Evolutionary conservation across 2,797 vertebrate genomes (phyloP).

Genomic region (Syngnathus acus): DNA sequence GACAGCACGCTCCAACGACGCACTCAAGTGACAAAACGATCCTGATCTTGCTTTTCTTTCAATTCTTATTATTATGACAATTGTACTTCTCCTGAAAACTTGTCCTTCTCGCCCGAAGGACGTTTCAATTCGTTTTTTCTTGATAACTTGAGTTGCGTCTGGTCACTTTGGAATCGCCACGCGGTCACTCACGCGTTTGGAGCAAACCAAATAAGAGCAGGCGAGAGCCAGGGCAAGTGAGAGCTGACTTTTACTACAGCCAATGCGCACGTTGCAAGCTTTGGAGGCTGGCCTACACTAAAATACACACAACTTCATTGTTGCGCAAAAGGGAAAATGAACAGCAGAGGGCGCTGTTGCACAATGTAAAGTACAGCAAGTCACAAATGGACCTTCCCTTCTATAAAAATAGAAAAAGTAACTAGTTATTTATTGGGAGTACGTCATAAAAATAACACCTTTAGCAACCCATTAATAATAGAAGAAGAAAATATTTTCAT

Average conservation of each 20-base stretch:
- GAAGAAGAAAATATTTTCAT: background rate
- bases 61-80: background rate
- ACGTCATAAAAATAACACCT: too few species aligned
- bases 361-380: background rate
- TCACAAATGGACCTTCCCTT: background rate
- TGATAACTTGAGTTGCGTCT: background rate
- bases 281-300: conserved; percentile 9
- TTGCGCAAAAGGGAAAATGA: background rate
- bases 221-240: conserved; percentile 13
- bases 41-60: background rate
- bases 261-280: conserved; percentile 35
- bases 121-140: background rate
- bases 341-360: background rate
- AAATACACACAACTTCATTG: background rate
- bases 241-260: conserved; percentile 20
- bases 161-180: conserved; percentile 9
- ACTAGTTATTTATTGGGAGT: too few species aligned
- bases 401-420: too few species aligned
- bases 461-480: background rate
- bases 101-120: background rate
- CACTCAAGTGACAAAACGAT: background rate
- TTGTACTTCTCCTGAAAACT: background rate
- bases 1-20: background rate
- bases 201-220: conserved; percentile 14
- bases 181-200: conserved; percentile 11